These are phyloP conservation scores for Platichthys flesus DNA, from an alignment of 2,113 vertebrate species.

Conservation along the genomic window DNA sequence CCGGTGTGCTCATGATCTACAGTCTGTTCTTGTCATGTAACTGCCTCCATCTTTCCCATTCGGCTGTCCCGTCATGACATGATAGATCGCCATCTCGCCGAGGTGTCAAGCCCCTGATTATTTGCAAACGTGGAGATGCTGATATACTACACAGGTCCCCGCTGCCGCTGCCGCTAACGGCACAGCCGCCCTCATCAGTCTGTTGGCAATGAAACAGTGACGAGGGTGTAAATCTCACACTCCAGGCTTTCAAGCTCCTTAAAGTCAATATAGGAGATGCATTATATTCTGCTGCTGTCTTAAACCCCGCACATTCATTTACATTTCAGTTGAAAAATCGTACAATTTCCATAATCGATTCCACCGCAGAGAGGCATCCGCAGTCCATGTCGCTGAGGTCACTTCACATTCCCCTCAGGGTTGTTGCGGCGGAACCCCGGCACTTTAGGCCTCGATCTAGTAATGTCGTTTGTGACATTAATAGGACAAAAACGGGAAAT, in stretches of 20 bases:
- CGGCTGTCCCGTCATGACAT: slow-evolving; percentile 23
- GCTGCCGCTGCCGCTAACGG: slow-evolving; percentile 25
- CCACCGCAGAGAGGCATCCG: slow-evolving; percentile 26
- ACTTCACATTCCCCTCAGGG: slow-evolving; percentile 17
- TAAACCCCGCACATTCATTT: slow-evolving; percentile 58
- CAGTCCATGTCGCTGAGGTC: slow-evolving; percentile 8
- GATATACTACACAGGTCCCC: slow-evolving; percentile 51
- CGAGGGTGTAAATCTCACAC: slow-evolving; percentile 58
- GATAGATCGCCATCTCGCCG: slow-evolving; percentile 31
- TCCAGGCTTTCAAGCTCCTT: slow-evolving; percentile 49
- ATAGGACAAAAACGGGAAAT: slow-evolving; percentile 20
- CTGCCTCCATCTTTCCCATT: slow-evolving; percentile 56
- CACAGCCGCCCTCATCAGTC: slow-evolving; percentile 52
- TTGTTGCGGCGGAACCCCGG: neutral
- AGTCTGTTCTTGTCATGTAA: slow-evolving; percentile 51
- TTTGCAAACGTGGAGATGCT: slow-evolving; percentile 48
- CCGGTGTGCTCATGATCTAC: slow-evolving; percentile 35
- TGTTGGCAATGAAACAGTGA: slow-evolving; percentile 52
- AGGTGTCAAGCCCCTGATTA: slow-evolving; percentile 41
- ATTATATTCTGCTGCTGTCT: slow-evolving; percentile 57
- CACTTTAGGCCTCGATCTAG: slow-evolving; percentile 17
- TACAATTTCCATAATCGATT: slow-evolving; percentile 59
- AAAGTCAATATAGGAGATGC: slow-evolving; percentile 66
- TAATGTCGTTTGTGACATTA: slow-evolving; percentile 23
- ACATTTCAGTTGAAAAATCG: slow-evolving; percentile 56